Evolutionary conservation across 1,140 invertebrate species (phyloP), one percentile per base, ranked within the genome.

Genomic region (Geopemphigus sp.): DNA sequence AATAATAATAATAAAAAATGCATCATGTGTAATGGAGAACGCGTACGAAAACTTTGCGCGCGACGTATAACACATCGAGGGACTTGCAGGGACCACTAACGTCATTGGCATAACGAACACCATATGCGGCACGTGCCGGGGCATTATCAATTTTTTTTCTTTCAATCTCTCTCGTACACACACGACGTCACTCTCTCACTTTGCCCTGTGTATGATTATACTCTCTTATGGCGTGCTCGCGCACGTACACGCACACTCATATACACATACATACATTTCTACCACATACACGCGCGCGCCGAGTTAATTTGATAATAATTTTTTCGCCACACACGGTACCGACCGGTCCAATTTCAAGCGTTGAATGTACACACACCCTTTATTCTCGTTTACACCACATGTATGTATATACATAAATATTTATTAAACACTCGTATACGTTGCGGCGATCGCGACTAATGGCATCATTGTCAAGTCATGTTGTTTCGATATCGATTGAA

Each of bases 61-160:
- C 39, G 32, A 39, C 32, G 32, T 66, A n/a, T 68, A 68, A 68
- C 64, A 68, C 64, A 47, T 45, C 64, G 64, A 47, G 64, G 64
- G 32, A 39, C 32, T 39, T 39, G 32, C 32, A 39, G 32, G 32
- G 64, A 68, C 64, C 64, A 47, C 39, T 68, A 68, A 68, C 64
- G 64, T 68, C 64, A 66, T 68, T 68, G 63, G 32, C 32, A 50
- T 53, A 72, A 50, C 68, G 47, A 50, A 72, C 68, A 72, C 68
- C 68, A 72, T 72, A 53, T 72, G 68, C 47, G 68, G 68, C 68
- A 72, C 68, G 68, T 72, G 68, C 50, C 68, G 22, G 39, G 17
- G 68, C 47, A 72, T 72, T 72, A 72, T 72, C 47, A 72, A 66
- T 72, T 50, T 50, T 72, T 68, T 17, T 50, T 53, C 22, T 50